Percentiles rank a stretch among this genome's conserved stretches.
These are phyloP conservation scores for Ciconia maguari DNA, from an alignment of 2,113 vertebrate genomes.

Conservation along the genomic window DNA sequence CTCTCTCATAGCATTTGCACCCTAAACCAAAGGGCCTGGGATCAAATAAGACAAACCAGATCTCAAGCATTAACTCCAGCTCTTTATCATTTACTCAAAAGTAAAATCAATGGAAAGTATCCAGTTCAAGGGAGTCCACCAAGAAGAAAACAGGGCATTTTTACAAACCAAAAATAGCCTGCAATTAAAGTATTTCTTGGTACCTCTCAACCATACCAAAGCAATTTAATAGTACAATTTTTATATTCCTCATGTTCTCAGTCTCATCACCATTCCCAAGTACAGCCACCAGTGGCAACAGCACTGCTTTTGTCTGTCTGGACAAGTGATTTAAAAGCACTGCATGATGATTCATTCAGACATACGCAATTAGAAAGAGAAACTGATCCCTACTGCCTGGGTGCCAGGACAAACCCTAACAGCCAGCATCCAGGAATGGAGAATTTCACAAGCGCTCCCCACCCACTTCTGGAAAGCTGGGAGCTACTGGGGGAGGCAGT, in stretches of 20 bases:
- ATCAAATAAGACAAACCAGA: not conserved
- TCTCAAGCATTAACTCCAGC: not conserved
- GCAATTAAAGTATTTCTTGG: not conserved
- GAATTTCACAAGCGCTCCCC: not conserved
- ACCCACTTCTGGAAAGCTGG: not conserved
- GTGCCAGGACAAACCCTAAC: constrained; percentile 19
- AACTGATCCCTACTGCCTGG: not conserved
- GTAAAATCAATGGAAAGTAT: not conserved
- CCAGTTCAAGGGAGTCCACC: not conserved
- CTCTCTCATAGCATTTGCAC: not conserved
- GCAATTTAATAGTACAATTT: not conserved
- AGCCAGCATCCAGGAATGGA: not conserved
- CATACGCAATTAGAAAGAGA: not conserved
- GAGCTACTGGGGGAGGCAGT: not conserved
- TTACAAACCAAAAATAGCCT: not conserved
- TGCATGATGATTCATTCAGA: constrained; percentile 26
- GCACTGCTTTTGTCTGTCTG: not conserved
- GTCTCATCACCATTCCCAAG: not conserved
- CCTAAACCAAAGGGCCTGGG: not conserved
- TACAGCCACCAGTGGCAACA: not conserved
- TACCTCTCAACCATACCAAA: not conserved
- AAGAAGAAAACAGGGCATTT: not conserved
- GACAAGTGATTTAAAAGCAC: not conserved
- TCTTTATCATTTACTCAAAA: not conserved
- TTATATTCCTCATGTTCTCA: not conserved